These are phyloP conservation scores for Protonibea diacanthus DNA, from an alignment of 2,797 vertebrate species.

Conservation along the genomic window DNA sequence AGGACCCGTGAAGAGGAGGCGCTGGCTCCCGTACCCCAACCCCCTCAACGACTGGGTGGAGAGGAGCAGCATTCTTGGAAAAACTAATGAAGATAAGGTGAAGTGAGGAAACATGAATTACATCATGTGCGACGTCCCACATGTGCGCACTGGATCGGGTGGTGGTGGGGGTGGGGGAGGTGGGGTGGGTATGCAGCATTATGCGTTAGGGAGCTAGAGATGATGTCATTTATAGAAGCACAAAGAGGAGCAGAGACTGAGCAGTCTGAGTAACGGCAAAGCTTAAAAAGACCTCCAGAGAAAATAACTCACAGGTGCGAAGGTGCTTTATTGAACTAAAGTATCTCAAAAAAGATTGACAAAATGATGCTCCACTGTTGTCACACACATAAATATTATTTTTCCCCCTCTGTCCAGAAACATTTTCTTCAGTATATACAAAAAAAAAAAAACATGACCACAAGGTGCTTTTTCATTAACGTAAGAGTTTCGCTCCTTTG, in stretches of 20 bases:
- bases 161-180: conserved; percentile 21
- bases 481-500: conserved; percentile 53
- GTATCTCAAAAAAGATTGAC: conserved; percentile 78
- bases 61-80: conserved; percentile 8
- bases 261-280: conserved; percentile 62
- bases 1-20: conserved; percentile 37
- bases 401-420: conserved; percentile 31
- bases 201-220: conserved; percentile 72
- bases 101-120: conserved; percentile 65
- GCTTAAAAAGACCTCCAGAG: conserved; percentile 62
- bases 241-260: conserved; percentile 75
- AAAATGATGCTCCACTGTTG: conserved; percentile 79
- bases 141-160: conserved; percentile 60
- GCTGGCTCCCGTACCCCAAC: conserved; percentile 38
- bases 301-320: conserved; percentile 82
- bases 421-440: conserved; percentile 76
- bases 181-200: conserved; percentile 63
- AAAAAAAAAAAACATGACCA: conserved; percentile 58
- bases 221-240: conserved; percentile 84
- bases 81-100: conserved; percentile 39
- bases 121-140: conserved; percentile 69
- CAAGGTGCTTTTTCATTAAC: conserved; percentile 70
- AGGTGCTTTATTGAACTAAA: conserved; percentile 89
- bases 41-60: conserved; percentile 21
- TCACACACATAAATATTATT: conserved; percentile 68